These are phyloP conservation scores for Pandemis heparana DNA, from an alignment of 2,888 invertebrate genomes.

Conservation along the genomic window DNA sequence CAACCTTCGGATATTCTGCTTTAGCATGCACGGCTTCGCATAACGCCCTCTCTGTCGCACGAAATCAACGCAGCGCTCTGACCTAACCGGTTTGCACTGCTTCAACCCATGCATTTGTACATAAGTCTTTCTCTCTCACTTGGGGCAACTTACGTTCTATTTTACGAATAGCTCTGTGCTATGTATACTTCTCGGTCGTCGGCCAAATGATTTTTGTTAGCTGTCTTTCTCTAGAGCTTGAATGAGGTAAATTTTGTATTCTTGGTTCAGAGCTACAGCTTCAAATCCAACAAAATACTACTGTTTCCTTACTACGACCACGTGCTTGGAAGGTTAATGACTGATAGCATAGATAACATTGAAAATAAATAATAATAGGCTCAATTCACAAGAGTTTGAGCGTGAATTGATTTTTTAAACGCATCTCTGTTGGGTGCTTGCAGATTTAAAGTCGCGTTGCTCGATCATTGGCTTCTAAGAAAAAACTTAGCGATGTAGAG, in stretches of 20 bases:
- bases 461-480: not conserved
- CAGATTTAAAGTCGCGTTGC: not conserved
- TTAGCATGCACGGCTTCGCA: constrained; percentile 55
- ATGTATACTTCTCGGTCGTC: constrained; percentile 86
- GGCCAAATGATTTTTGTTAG: constrained; percentile 83
- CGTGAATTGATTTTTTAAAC: constrained; percentile 44
- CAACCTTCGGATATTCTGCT: constrained; percentile 73
- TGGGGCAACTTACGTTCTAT: constrained; percentile 78
- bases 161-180: constrained; percentile 85
- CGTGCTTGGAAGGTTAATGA: constrained; percentile 81
- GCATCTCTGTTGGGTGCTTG: not conserved
- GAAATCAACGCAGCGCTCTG: constrained; percentile 81
- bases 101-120: constrained; percentile 56
- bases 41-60: constrained; percentile 68
- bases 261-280: constrained; percentile 84
- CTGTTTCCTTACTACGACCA: constrained; percentile 71
- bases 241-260: constrained; percentile 82
- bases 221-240: constrained; percentile 85
- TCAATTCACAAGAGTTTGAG: constrained; percentile 45
- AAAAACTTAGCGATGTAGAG: not conserved
- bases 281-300: constrained; percentile 83
- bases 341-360: constrained; percentile 80
- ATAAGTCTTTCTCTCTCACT: constrained; percentile 71
- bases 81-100: constrained; percentile 71
- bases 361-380: constrained; percentile 78